phyloP scores from a whole-genome alignment of 2,888 invertebrate species.

The Galerucella calmariensis region DNA sequence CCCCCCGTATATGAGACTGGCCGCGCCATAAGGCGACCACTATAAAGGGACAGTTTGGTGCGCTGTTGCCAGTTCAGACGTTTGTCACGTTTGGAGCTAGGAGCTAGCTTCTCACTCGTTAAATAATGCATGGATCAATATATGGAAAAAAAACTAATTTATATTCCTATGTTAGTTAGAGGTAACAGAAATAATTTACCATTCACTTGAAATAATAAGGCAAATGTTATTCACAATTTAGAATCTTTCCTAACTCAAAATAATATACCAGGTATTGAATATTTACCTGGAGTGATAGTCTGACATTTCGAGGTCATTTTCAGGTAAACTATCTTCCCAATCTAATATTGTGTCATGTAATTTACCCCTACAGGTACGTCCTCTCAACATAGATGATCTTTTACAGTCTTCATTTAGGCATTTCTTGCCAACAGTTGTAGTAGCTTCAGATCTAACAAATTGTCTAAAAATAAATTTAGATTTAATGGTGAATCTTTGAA shows the following conservation, averaged over 20 bases:
- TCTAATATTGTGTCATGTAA: constrained; percentile 93
- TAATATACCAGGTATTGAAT: constrained; percentile 7
- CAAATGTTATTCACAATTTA: background rate
- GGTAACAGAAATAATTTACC: too few relatives aligned
- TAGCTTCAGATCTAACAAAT: constrained; percentile 80
- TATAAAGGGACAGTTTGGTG: too few relatives aligned
- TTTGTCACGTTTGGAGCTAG: too few relatives aligned
- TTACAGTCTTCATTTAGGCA: constrained; percentile 76
- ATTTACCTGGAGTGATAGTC: constrained; percentile 85
- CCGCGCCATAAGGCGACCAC: too few relatives aligned
- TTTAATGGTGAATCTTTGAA: background rate
- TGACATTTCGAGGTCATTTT: constrained; percentile 84
- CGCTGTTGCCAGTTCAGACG: too few relatives aligned
- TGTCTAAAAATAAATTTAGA: constrained; percentile 68
- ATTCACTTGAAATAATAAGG: too few relatives aligned
- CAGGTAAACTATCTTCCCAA: constrained; percentile 96
- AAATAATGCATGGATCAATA: too few relatives aligned
- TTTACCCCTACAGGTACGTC: constrained; percentile 86
- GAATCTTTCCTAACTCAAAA: constrained; percentile 4
- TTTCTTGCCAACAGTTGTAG: constrained; percentile 84
- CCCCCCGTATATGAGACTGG: too few relatives aligned
- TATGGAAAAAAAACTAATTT: too few relatives aligned
- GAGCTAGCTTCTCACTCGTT: too few relatives aligned
- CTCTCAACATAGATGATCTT: constrained; percentile 68
- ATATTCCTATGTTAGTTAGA: too few relatives aligned